Percentiles rank a stretch among this genome's conserved stretches.
phyloP scores from a whole-genome alignment of 2,888 invertebrate genomes.

The Ctenicera cuprea region DNA sequence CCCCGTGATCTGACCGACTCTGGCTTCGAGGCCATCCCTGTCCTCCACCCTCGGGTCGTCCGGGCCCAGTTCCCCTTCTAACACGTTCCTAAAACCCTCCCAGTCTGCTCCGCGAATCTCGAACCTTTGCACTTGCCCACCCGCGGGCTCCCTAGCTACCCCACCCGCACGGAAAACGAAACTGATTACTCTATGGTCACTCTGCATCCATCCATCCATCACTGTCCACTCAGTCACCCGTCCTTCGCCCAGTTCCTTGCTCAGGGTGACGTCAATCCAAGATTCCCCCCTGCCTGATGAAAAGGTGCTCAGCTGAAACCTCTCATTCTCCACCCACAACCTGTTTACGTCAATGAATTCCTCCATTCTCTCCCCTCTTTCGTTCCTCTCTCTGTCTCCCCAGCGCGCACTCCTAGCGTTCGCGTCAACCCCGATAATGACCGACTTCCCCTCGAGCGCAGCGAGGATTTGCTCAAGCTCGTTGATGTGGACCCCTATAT shows the following conservation, averaged over 20 bases:
- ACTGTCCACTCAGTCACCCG: no score
- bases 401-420: neutral
- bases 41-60: neutral
- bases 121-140: neutral
- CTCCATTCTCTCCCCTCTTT: neutral
- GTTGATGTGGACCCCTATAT: neutral
- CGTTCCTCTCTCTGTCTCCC: neutral
- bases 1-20: no score
- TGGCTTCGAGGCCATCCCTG: no score
- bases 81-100: neutral
- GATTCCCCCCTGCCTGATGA: no score
- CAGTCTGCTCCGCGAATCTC: neutral
- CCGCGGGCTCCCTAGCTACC: neutral
- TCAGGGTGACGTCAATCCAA: no score
- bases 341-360: neutral
- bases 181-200: neutral
- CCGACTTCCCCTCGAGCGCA: neutral
- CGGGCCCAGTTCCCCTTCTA: neutral
- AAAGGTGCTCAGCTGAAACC: neutral
- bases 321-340: no score
- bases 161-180: neutral
- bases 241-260: no score
- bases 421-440: neutral
- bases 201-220: no score
- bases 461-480: neutral